Evolutionary conservation across 2,888 invertebrate genomes (phyloP).

Genomic region (Stenchaetothrips biformis): DNA sequence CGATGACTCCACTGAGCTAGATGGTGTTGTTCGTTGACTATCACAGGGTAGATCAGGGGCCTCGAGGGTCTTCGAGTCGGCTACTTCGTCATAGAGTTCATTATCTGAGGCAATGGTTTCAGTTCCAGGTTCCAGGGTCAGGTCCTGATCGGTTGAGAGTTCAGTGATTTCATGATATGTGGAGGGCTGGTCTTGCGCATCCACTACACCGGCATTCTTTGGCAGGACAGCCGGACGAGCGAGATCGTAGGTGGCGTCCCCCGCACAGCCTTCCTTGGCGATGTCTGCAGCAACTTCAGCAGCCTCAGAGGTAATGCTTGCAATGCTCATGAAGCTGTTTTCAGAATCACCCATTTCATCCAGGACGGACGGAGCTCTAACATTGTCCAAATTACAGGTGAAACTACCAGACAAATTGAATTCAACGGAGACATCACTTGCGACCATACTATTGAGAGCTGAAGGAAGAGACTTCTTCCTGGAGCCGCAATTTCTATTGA

Average conservation of each 20-base stretch:
- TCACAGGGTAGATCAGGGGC: slow-evolving; percentile 41
- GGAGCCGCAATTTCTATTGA: not conserved
- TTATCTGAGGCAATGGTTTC: slow-evolving; percentile 41
- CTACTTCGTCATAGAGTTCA: slow-evolving; percentile 54
- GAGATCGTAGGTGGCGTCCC: not conserved
- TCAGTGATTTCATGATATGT: slow-evolving; percentile 44
- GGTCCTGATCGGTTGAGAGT: slow-evolving; percentile 42
- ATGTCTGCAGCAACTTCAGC: slow-evolving; percentile 31
- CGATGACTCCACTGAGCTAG: slow-evolving; percentile 68
- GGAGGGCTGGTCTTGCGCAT: slow-evolving; percentile 27
- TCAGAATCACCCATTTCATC: slow-evolving; percentile 64
- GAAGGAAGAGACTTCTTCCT: not conserved
- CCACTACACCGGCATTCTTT: not conserved
- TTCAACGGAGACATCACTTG: not conserved
- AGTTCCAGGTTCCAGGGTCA: slow-evolving; percentile 43
- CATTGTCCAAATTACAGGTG: not conserved
- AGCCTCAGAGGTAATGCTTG: slow-evolving; percentile 65
- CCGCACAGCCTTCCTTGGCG: slow-evolving; percentile 29
- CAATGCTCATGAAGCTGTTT: slow-evolving; percentile 77
- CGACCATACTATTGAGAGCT: not conserved
- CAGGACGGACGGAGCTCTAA: not conserved
- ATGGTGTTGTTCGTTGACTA: slow-evolving; percentile 31
- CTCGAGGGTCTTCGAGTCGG: slow-evolving; percentile 64
- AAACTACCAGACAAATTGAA: not conserved
- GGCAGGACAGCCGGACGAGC: not conserved